Conservation (phyloP, 2,113 vertebrate species). For the Heliornis fulica region DNA sequence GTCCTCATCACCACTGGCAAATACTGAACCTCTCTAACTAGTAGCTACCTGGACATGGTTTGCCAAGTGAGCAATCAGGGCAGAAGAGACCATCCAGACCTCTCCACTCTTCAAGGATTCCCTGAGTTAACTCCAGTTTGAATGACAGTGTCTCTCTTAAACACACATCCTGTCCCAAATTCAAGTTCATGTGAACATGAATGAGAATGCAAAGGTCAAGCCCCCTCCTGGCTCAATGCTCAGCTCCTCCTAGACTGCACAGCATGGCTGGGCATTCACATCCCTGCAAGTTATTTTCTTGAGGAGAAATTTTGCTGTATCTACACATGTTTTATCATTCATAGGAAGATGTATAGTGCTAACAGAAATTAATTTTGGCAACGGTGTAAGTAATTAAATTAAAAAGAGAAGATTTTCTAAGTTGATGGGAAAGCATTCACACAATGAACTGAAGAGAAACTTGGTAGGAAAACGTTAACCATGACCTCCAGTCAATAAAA, state of each 20-base stretch:
- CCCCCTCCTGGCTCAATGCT: background rate
- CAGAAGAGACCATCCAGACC: background rate
- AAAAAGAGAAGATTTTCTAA: conserved; percentile 43
- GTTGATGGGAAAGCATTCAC: background rate
- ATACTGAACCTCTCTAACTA: background rate
- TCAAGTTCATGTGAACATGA: background rate
- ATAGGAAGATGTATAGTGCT: conserved; percentile 53
- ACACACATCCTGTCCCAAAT: background rate
- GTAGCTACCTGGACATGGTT: background rate
- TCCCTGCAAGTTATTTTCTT: background rate
- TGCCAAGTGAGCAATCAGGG: background rate
- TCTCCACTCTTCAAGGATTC: background rate
- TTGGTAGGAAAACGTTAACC: background rate
- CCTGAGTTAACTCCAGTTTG: background rate
- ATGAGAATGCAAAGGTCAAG: background rate
- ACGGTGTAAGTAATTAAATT: conserved; percentile 55
- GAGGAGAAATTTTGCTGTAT: background rate
- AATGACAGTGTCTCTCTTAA: background rate
- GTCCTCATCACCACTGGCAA: background rate
- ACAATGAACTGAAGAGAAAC: background rate
- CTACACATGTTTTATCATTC: conserved; percentile 51
- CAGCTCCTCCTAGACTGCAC: background rate
- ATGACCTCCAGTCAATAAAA: background rate
- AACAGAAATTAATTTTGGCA: conserved; percentile 67
- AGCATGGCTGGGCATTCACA: background rate